These are phyloP conservation scores for Tokudaia tokunoshimensis DNA, from an alignment of 2,797 vertebrate species.

Conservation along the genomic window DNA sequence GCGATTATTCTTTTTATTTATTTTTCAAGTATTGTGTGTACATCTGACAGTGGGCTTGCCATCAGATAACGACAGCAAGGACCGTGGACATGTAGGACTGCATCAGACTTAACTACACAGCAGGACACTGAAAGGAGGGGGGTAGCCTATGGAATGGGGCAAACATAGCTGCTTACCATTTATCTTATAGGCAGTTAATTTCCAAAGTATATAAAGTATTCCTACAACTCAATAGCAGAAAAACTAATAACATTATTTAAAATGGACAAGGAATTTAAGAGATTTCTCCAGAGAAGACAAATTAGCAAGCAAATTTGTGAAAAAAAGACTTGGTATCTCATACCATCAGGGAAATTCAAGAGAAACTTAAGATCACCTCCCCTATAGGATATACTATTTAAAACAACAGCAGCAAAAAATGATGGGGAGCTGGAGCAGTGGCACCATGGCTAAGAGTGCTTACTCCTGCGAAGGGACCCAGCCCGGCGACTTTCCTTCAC, in stretches of 20 bases:
- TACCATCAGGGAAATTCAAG: background rate
- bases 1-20: background rate
- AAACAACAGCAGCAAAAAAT: background rate
- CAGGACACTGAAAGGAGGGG: background rate
- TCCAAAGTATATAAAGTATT: background rate
- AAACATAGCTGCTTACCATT: slow-evolving; percentile 1
- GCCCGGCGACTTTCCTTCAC: background rate
- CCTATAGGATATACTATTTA: background rate
- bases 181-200: background rate
- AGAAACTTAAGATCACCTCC: background rate
- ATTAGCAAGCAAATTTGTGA: background rate
- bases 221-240: background rate
- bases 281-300: slow-evolving; percentile 3
- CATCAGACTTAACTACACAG: background rate
- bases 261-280: background rate
- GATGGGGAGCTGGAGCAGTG: background rate
- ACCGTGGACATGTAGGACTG: background rate
- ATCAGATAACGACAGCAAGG: background rate
- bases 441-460: background rate
- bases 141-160: background rate
- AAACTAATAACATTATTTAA: slow-evolving; percentile 8
- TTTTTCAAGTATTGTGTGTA: slow-evolving; percentile 51
- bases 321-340: background rate
- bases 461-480: background rate
- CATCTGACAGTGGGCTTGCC: slow-evolving; percentile 8